Percentiles rank a stretch among this genome's conserved stretches.
These are phyloP conservation scores for Psittacula echo DNA, from an alignment of 2,797 vertebrate genomes.

Conservation along the genomic window DNA sequence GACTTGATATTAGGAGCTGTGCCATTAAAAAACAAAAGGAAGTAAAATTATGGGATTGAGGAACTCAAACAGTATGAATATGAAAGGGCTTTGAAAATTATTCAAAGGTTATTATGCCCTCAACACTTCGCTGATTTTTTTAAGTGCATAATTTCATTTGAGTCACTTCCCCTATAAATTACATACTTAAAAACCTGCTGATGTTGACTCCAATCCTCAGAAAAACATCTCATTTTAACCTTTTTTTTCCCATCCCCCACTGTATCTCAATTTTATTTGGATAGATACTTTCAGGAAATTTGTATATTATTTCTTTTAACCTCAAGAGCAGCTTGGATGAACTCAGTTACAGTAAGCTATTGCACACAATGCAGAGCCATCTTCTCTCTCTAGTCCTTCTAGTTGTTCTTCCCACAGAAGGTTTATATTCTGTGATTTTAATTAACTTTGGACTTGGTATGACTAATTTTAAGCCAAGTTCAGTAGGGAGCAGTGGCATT, in stretches of 20 bases:
- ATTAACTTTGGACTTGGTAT: not conserved
- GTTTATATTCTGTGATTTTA: not conserved
- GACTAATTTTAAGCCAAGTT: not conserved
- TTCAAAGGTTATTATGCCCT: conserved; percentile 41
- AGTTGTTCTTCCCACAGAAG: not conserved
- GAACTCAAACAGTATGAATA: not conserved
- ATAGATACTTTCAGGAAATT: not conserved
- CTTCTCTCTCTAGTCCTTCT: not conserved
- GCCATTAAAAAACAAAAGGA: not conserved
- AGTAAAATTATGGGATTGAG: not conserved
- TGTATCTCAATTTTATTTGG: not conserved
- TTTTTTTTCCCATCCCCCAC: not conserved
- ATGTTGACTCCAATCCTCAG: not conserved
- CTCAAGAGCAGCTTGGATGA: not conserved
- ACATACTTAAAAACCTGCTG: conserved; percentile 31
- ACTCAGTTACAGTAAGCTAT: not conserved
- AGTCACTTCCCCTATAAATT: conserved; percentile 49
- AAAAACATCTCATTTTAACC: not conserved
- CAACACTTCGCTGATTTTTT: conserved; percentile 27
- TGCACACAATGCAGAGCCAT: fast-evolving
- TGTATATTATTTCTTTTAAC: not conserved
- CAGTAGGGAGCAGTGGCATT: not conserved
- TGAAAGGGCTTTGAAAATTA: conserved; percentile 6
- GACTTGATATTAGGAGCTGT: not conserved
- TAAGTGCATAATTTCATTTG: conserved; percentile 48